Evolutionary conservation across 1,140 invertebrate genomes (phyloP), one percentile per base, ranked within the genome.

Genomic region (Mactra quadrangularis): DNA sequence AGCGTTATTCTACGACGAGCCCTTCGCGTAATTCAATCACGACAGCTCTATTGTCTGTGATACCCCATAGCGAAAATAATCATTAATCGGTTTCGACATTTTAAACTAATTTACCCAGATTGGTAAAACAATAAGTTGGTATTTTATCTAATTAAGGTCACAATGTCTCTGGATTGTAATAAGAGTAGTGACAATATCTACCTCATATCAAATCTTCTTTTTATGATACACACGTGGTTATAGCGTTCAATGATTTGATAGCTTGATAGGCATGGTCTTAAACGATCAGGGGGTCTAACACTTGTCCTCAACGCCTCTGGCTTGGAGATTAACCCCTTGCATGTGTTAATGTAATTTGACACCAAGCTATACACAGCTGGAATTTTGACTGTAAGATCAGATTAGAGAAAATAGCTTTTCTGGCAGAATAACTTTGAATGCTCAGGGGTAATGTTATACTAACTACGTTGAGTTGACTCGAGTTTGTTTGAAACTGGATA

Each of bases 401-500:
- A 72, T 72, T 35, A 41, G 6, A n/a, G 17, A 7, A 55, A 57
- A 72, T 72, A 47, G 70, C 52, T 72, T 72, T 72, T 72, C 70
- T 31, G 70, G 13, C 55, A 55, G 50, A 57, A 35, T 72, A 72
- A n/a, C 17, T 72, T 19, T n/a, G 17, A 55, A 72, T 57, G 38
- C 50, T 22, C 3, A 4, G 13, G n/a, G 35, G 70, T 52, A 55
- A 31, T 7, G 35, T 47, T 29, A 52, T 52, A 4, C 25, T n/a
- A 27, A 3, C 9, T 27, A 47, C 38, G 9, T 57, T 72, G n/a
- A 31, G 70, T 72, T 55, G 53, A 72, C 53, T 52, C 35, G 0
- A 38, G 70, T 72, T n/a, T 57, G 52, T 72, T n/a, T 72, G 50
- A 41, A 72, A 72, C 19, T 9, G 17, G 29, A 57, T 55, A 31